Base-by-base conservation (phyloP, 1,140 invertebrate species). In the Neodiprion pinetum region DNA sequence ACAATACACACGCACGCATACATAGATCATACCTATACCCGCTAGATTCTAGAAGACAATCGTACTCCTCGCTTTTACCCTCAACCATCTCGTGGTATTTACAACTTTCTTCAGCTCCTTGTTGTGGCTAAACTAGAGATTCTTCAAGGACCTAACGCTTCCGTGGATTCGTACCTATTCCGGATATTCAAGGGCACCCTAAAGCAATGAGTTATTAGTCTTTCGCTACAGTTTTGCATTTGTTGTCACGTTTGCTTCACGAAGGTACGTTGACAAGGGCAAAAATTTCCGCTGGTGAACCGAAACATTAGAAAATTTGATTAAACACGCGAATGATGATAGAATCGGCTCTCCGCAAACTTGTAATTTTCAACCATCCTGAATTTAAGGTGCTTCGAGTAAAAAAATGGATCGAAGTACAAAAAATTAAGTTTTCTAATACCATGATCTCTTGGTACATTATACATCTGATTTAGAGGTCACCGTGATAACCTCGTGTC, bases 21-120 rank as follows among this genome's bases (percentile, higher is more conserved):
- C 28, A 40, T 40, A 40, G 2, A 40, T 40, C 28, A 40, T 40
- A 40, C 28, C 1, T 40, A 40, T 40, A 40, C 79, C 81, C 84
- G 80, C 79, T 79, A 77, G 78, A 79, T 78, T 83, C 76, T 71
- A 78, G 75, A 74, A 78, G 79, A 84, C 82, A 85, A 87, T 87
- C 84, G 81, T 79, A 82, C 78, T 72, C 28, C 28, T 40, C 28
- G 28, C 28, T 40, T 40, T 4, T 40, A 40, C 28, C 28, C 28
- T 40, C 28, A 1, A 72, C 76, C 80, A 78, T 75, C 69, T 73
- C 78, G 73, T 78, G 75, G 74, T 79, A 83, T 81, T 80, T 78
- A 72, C 70, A 80, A 81, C 80, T 83, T 83, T 80, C 53, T 76
- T 78, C 76, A 48, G 72, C 71, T 48, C 50, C 72, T 74, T 72